Percentiles rank a stretch among this genome's conserved stretches.
Evolutionary conservation across 2,797 vertebrate genomes (phyloP).

Genomic region (Phylloscopus collybita): DNA sequence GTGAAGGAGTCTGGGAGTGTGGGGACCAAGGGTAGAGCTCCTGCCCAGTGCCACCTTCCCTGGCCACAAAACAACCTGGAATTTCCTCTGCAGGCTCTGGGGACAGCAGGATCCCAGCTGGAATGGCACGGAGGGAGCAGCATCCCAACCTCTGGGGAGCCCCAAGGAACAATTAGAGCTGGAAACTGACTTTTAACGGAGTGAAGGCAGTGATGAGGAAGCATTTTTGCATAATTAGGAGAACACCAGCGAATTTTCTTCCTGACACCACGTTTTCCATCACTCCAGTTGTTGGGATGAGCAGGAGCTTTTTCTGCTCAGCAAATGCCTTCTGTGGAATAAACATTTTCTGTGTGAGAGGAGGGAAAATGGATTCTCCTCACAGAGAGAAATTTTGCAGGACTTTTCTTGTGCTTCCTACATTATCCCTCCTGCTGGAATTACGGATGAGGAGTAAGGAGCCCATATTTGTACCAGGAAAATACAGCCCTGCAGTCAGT

Average conservation of each 20-base stretch:
- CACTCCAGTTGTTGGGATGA: not conserved
- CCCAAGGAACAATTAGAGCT: not conserved
- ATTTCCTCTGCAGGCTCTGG: not conserved
- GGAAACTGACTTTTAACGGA: not conserved
- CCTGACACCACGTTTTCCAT: slow-evolving; percentile 4
- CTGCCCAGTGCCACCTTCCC: not conserved
- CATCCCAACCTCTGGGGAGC: not conserved
- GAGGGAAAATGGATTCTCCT: not conserved
- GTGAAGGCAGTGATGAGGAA: slow-evolving; percentile 7
- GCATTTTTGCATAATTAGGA: not conserved
- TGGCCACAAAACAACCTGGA: not conserved
- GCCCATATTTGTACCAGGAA: not conserved
- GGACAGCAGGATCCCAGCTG: rapidly evolving
- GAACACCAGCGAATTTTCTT: slow-evolving; percentile 2
- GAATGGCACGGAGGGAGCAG: rapidly evolving
- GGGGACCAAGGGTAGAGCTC: not conserved
- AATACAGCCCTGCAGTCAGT: not conserved
- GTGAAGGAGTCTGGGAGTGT: not conserved
- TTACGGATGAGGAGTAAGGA: not conserved
- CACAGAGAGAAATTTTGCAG: not conserved
- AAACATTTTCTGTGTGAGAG: not conserved
- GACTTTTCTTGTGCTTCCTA: not conserved
- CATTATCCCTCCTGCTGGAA: not conserved
- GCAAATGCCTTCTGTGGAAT: not conserved
- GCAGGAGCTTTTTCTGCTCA: not conserved